Evolutionary conservation across 2,113 vertebrate species (phyloP).

Genomic region (Calidris pygmaea): DNA sequence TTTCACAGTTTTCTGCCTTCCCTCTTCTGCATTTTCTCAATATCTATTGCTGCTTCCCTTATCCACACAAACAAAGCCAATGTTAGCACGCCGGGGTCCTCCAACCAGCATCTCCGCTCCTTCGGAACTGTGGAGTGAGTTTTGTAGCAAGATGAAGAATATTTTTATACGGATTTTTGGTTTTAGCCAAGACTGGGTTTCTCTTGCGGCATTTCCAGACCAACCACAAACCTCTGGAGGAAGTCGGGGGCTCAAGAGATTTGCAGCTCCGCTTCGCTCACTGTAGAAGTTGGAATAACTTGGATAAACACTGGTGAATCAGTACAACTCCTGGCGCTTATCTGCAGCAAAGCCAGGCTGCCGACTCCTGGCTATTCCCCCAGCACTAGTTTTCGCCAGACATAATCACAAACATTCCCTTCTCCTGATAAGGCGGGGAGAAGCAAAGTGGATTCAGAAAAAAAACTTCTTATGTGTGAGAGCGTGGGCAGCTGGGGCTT

Average conservation of each 20-base stretch:
- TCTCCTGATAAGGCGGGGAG: constrained; percentile 17
- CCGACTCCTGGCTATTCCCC: constrained; percentile 15
- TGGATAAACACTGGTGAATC: constrained; percentile 37
- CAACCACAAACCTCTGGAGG: neutral
- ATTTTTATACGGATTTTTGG: neutral
- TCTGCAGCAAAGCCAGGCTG: constrained; percentile 14
- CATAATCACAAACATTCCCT: constrained; percentile 26
- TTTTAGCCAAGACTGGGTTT: neutral
- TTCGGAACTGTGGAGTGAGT: neutral
- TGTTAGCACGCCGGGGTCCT: neutral
- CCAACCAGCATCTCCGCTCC: neutral
- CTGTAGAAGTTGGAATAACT: constrained; percentile 22
- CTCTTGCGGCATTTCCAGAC: neutral
- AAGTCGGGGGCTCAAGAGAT: neutral
- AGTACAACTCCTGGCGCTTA: neutral
- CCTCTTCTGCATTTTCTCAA: neutral
- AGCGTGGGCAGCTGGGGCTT: neutral
- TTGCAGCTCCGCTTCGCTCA: neutral
- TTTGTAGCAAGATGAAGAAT: neutral
- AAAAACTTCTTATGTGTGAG: neutral
- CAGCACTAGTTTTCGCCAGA: constrained; percentile 3
- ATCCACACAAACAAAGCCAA: neutral
- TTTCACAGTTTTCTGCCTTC: constrained; percentile 16
- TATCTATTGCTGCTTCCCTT: neutral
- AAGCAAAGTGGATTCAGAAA: neutral